Base-by-base conservation (phyloP, 2,113 vertebrate genomes). In the Lepisosteus oculatus region DNA sequence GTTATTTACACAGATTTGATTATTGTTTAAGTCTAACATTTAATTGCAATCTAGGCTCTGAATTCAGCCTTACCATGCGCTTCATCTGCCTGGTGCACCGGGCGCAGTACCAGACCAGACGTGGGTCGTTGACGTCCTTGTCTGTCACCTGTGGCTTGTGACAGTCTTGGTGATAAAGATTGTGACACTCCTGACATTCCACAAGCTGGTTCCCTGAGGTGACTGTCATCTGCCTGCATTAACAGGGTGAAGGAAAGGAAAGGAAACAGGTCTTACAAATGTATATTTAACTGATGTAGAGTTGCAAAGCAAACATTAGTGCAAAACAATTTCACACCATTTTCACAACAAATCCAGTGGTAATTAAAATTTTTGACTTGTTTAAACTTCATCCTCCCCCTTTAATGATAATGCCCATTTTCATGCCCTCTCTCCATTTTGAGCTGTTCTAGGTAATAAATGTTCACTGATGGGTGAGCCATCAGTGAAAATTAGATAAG, bases 161-260 rank as follows among this genome's bases (percentile, higher is more conserved):
- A 78, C 98, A 99, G 66, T 99, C 98, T 85, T 99, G 98, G 86
- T 99, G 98, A 84, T 99, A 99, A 74, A 99, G 92, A 85, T 99
- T 99, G 83, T 99, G 97, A 84, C 97, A 99, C 79, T 99, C 97
- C 78, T 99, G 97, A 87, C 97, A 99, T 77, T 99, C 97, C 13
- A 99, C 97, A 77, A 99, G 79, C 80, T 97, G 97, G 86, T 99
- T 99, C 44, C 96, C 97, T 77, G 95, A 96, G 44, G 89, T 91
- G 72, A 99, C 97, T 0, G 97, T 99, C 96, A 99, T 99, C 90
- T 99, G 97, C 83, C 98, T 99, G 82, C 4, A 12, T 29, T 29
- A 29, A 29, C 1, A 29, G 29, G 1, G 29, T 29, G 29, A 1
- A 29, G 29, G 29, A 47, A 17, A 63, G 3, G 44, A 11, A 65